Conservation (phyloP, 2,113 vertebrate genomes). For the Dicentrarchus labrax region DNA sequence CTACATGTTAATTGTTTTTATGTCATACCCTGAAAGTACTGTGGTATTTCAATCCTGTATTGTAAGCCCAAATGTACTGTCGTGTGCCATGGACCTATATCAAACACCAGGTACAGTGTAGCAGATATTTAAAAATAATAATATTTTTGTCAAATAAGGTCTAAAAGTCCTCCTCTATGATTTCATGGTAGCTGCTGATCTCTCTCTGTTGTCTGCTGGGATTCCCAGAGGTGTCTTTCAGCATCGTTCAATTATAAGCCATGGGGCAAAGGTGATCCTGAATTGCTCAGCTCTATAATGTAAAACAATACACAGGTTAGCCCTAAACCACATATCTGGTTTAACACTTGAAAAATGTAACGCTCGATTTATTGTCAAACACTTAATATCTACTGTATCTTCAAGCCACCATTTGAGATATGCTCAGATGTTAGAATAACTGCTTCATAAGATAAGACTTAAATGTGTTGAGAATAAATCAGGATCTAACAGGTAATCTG, state of each 20-base stretch:
- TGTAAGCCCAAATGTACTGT: background rate
- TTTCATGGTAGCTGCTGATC: background rate
- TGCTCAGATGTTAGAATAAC: background rate
- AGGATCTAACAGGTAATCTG: background rate
- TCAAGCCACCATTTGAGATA: background rate
- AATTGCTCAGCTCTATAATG: slow-evolving; percentile 17
- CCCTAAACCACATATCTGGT: background rate
- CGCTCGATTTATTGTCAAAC: background rate
- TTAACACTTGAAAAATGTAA: background rate
- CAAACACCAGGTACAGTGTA: background rate
- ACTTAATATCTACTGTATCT: background rate
- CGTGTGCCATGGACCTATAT: background rate
- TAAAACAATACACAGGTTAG: background rate
- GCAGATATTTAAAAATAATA: background rate
- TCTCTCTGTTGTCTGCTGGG: slow-evolving; percentile 36
- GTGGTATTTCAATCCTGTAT: background rate
- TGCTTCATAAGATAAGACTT: slow-evolving; percentile 7
- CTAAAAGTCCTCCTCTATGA: background rate
- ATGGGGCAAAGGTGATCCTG: slow-evolving; percentile 44
- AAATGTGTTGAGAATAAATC: slow-evolving; percentile 7
- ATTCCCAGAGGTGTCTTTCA: slow-evolving; percentile 37
- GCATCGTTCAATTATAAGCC: slow-evolving; percentile 31
- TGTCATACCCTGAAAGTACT: background rate
- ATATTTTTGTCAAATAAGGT: background rate
- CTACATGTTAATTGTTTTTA: background rate